These are phyloP conservation scores for Palythoa grandiflora DNA, from an alignment of 92 coral and sea anemone genomes.

Conservation along the genomic window DNA sequence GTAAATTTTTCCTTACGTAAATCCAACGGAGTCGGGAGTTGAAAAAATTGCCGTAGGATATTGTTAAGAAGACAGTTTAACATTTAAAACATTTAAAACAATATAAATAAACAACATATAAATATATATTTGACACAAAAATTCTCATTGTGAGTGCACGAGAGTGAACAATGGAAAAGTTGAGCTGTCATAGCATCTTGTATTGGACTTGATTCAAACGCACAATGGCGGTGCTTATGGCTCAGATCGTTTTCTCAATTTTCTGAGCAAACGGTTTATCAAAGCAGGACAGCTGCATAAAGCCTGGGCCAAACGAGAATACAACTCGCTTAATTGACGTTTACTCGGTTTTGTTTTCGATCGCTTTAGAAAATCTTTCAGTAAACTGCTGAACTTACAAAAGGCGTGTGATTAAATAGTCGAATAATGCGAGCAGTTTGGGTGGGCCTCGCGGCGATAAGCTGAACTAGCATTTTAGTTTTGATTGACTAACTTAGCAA, in stretches of 20 bases:
- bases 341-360: constrained; percentile 61
- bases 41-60: background rate
- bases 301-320: constrained; percentile 61
- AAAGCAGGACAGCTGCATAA: constrained; percentile 65
- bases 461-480: constrained; percentile 21
- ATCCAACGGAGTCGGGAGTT: background rate
- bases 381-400: constrained; percentile 47
- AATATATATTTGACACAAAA: constrained; percentile 16
- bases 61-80: constrained; percentile 15
- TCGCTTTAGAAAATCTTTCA: constrained; percentile 55
- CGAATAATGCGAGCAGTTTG: constrained; percentile 30
- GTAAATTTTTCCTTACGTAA: background rate
- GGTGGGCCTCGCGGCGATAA: constrained; percentile 6
- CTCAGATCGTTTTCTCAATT: constrained; percentile 17
- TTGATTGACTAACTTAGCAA: constrained; percentile 36
- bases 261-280: constrained; percentile 50
- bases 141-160: constrained; percentile 24
- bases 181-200: constrained; percentile 25
- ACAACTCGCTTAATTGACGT: constrained; percentile 63
- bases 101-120: constrained; percentile 2
- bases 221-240: constrained; percentile 19
- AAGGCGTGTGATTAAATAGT: constrained; percentile 40
- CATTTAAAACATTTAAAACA: constrained; percentile 15
- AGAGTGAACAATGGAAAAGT: constrained; percentile 25
- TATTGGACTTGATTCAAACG: constrained; percentile 20